phyloP scores from a whole-genome alignment of 1,140 invertebrate genomes.

The Chrysomallon squamiferum region DNA sequence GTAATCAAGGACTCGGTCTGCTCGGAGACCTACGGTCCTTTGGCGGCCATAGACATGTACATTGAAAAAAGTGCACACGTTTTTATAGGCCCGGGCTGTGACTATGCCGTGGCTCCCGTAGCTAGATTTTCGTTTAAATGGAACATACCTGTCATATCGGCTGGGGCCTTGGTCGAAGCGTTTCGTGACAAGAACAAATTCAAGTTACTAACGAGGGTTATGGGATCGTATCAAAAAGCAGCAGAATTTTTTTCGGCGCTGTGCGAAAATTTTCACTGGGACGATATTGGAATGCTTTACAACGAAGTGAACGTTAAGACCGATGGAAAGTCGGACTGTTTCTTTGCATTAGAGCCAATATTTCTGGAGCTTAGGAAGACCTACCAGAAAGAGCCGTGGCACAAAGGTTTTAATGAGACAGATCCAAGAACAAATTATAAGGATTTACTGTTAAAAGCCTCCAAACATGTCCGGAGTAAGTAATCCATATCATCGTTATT shows the following conservation, averaged over 20 bases:
- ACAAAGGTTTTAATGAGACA: conserved; percentile 73
- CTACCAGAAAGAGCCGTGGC: conserved; percentile 54
- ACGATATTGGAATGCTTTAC: conserved; percentile 65
- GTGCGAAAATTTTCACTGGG: conserved; percentile 77
- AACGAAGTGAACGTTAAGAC: conserved; percentile 32
- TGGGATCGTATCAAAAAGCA: conserved; percentile 66
- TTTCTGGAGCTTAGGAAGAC: conserved; percentile 36
- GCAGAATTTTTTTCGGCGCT: conserved; percentile 74
- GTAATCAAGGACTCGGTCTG: conserved; percentile 45
- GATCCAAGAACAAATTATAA: conserved; percentile 47
- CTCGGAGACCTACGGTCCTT: conserved; percentile 46
- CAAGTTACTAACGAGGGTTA: conserved; percentile 19
- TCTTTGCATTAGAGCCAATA: conserved; percentile 48
- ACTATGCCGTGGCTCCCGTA: conserved; percentile 90
- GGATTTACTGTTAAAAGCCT: conserved; percentile 28
- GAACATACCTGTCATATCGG: conserved; percentile 85
- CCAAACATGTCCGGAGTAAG: conserved; percentile 41
- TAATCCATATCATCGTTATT: neutral
- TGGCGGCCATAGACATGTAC: conserved; percentile 54
- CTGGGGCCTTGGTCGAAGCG: conserved; percentile 81
- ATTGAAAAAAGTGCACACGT: conserved; percentile 69
- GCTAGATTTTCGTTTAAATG: conserved; percentile 84
- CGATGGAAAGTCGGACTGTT: conserved; percentile 33
- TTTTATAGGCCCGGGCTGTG: conserved; percentile 89
- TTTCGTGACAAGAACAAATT: conserved; percentile 24